Base-by-base conservation (phyloP, 2,797 vertebrate species). In the Microcaecilia unicolor region DNA sequence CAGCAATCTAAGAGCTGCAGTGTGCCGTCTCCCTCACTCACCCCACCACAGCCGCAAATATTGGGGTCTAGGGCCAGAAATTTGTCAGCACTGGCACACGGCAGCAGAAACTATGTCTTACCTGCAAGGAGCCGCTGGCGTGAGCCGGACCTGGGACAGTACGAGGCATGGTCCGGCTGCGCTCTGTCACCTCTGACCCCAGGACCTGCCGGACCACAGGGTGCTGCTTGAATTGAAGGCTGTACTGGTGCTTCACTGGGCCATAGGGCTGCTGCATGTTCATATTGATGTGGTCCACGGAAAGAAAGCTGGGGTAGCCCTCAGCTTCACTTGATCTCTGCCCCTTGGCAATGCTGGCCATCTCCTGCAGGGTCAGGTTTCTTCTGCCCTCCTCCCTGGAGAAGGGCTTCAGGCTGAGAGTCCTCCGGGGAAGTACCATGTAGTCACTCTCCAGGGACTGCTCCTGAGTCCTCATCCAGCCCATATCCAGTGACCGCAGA, bases 141-240 rank as follows among this genome's bases (percentile, higher is more conserved):
- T 86, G 72, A 74, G 81, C 85, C 20, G 87, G 86, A 72, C 89
- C 92, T 2, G 93, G 93, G 51, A 96, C 87, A 9, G 92, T 97
- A 41, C 93, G 93, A 16, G 95, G 95, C 80, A 99, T 90, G 74
- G 93, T 99, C 62, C 92, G 87, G 77, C 93, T 98, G 63, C 90
- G 87, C 69, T 98, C 93, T 22, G 85, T 88, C 9, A 90, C 76
- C 48, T 83, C 84, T 2, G 89, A 86, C 12, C 90, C 85, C 53
- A 96, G 80, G 61, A 93, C 94, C 75, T 92, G 92, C 64, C 92
- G 74, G 41, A 94, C 88, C 0, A 89, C 92, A 1, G 92, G 90
- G 5, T 87, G 89, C 31, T 94, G 90, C 72, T 98, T 95, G 69
- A 97, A 86, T 64, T 93, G 90, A 41, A 96, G 85, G 6, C 90